Conservation (phyloP, 2,797 vertebrate genomes). For the Australoheros facetus region DNA sequence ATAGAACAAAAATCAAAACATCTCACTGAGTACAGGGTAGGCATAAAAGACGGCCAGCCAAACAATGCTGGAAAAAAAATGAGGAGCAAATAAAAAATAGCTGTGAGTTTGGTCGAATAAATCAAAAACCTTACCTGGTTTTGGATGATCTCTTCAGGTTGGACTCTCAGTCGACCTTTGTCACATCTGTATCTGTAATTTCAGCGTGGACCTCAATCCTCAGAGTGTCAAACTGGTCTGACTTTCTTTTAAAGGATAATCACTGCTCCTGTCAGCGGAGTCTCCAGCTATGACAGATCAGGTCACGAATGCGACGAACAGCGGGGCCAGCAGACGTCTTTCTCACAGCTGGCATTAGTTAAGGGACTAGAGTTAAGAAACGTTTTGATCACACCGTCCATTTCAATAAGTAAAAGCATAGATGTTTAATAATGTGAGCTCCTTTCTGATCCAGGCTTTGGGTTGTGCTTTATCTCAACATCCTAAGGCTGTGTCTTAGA, state of each 20-base stretch:
- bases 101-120: background rate
- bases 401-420: too few species aligned
- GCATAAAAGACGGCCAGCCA: background rate
- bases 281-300: too few species aligned
- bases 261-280: too few species aligned
- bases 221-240: too few species aligned
- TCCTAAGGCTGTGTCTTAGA: background rate
- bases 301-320: background rate
- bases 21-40: background rate
- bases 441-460: background rate
- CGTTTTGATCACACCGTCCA: too few species aligned
- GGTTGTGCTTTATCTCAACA: background rate
- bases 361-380: background rate
- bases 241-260: too few species aligned
- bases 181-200: background rate
- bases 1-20: background rate
- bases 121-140: background rate
- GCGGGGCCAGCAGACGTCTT: too few species aligned
- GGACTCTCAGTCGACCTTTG: background rate
- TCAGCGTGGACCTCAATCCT: background rate
- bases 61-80: background rate
- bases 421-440: background rate
- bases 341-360: background rate
- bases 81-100: background rate
- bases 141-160: accelerated